Evolutionary conservation across 2,113 vertebrate species (phyloP).

Genomic region (Spheniscus mendiculus): DNA sequence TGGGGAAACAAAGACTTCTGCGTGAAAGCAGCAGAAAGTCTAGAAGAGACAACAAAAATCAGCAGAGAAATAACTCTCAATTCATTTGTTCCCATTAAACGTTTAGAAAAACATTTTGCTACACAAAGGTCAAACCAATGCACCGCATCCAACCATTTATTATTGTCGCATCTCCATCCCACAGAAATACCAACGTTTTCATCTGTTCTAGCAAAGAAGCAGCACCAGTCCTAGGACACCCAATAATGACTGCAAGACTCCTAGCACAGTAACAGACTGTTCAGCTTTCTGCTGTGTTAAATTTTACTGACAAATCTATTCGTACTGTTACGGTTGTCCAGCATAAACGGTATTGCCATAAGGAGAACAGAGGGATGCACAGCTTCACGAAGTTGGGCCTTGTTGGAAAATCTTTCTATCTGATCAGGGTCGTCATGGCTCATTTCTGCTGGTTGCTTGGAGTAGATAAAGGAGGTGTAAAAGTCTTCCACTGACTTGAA

Average conservation of each 20-base stretch:
- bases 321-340: background rate
- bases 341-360: background rate
- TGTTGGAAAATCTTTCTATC: background rate
- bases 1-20: background rate
- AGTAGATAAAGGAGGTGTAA: slow-evolving; percentile 36
- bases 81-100: background rate
- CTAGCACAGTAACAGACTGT: background rate
- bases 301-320: background rate
- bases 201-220: background rate
- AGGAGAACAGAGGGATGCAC: background rate
- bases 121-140: background rate
- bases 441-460: background rate
- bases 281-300: background rate
- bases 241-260: background rate
- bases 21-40: background rate
- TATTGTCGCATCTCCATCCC: background rate
- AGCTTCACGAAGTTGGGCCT: background rate
- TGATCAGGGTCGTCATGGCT: background rate
- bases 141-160: background rate
- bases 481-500: slow-evolving; percentile 46
- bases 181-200: background rate
- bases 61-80: background rate
- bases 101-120: background rate
- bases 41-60: background rate
- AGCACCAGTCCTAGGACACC: background rate